These are phyloP conservation scores for Dasyprocta punctata DNA, from an alignment of 2,113 vertebrate species.

Conservation along the genomic window DNA sequence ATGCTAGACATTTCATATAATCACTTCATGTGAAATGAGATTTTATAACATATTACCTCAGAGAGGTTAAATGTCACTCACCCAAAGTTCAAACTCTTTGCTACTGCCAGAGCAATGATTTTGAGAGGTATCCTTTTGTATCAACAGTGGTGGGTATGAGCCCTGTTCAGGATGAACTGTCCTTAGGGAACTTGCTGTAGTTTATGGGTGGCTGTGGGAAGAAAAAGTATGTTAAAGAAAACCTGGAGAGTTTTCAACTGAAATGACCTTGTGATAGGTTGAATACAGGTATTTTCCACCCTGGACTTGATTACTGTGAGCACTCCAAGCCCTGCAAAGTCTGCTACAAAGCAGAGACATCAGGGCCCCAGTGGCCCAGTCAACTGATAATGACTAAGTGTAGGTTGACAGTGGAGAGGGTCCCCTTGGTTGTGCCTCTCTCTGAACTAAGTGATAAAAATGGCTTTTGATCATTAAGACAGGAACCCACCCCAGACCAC, in stretches of 20 bases:
- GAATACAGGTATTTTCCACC: background rate
- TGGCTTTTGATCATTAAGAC: background rate
- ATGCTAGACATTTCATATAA: background rate
- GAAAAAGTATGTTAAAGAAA: background rate
- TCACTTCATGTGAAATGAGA: background rate
- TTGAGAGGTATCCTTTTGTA: rapidly evolving
- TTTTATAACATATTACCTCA: background rate
- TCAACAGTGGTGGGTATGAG: background rate
- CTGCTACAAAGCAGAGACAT: background rate
- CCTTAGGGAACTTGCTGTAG: background rate
- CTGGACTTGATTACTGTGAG: background rate
- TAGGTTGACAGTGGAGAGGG: no score
- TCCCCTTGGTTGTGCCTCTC: background rate
- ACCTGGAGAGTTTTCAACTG: no score
- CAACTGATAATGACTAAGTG: background rate
- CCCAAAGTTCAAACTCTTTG: background rate
- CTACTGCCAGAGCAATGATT: background rate
- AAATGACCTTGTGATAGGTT: background rate
- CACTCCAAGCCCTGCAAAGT: background rate
- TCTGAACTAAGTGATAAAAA: background rate
- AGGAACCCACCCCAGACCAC: background rate
- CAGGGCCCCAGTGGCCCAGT: background rate
- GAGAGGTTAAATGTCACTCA: background rate
- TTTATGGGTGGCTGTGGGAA: background rate
- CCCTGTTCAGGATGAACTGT: background rate